Evolutionary conservation across 2,113 vertebrate genomes (phyloP).

Genomic region (Istiophorus platypterus): DNA sequence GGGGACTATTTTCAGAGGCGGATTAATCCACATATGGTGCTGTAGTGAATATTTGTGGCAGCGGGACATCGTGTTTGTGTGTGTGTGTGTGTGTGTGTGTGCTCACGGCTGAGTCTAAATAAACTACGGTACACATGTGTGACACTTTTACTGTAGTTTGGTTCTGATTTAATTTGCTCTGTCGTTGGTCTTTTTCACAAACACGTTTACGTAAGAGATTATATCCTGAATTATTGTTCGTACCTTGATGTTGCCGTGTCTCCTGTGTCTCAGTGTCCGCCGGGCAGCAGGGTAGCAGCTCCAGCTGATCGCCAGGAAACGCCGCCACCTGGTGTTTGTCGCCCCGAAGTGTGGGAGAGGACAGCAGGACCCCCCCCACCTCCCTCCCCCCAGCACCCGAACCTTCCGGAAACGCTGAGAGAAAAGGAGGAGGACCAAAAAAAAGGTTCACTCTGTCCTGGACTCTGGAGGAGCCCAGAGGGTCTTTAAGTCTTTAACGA

Average conservation of each 20-base stretch:
- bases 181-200: no score
- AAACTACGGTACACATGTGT: no score
- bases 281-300: slow-evolving; percentile 54
- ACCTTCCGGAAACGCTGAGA: not conserved
- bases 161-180: no score
- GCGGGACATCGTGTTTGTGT: no score
- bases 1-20: no score
- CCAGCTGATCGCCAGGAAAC: slow-evolving; percentile 33
- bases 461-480: not conserved
- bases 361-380: not conserved
- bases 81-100: no score
- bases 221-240: no score
- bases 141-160: no score
- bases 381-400: not conserved
- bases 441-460: not conserved
- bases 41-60: no score
- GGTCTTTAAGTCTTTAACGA: not conserved
- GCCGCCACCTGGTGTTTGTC: slow-evolving; percentile 12
- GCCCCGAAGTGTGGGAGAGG: slow-evolving; percentile 9
- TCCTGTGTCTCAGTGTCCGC: slow-evolving; percentile 51
- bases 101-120: no score
- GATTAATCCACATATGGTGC: no score
- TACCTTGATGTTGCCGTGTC: not conserved
- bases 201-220: no score
- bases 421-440: not conserved